phyloP scores from a whole-genome alignment of 2,113 vertebrate genomes.

The Aptenodytes patagonicus region DNA sequence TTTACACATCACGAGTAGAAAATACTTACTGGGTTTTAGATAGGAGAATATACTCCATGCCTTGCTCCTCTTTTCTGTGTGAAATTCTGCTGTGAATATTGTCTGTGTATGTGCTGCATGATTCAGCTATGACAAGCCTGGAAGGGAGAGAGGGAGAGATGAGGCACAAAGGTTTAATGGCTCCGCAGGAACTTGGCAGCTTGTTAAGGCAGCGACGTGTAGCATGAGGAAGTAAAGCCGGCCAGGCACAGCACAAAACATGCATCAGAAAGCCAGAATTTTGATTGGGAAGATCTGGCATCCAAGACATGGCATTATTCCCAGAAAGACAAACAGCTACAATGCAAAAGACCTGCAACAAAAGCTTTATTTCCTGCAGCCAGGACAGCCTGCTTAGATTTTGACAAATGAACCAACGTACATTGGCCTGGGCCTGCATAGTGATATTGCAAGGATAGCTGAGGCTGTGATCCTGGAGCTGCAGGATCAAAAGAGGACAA shows the following conservation, averaged over 20 bases:
- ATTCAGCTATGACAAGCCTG: not conserved
- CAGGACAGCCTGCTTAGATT: not conserved
- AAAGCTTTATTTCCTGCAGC: not conserved
- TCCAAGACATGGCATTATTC: not conserved
- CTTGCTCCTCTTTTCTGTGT: not conserved
- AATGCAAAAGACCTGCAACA: not conserved
- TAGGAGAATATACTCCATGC: not conserved
- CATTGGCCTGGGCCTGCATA: not conserved
- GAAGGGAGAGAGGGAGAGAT: not conserved
- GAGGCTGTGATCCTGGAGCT: not conserved
- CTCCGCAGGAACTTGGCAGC: not conserved
- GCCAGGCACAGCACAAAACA: not conserved
- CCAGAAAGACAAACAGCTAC: not conserved
- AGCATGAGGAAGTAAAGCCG: not conserved
- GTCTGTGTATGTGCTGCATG: not conserved
- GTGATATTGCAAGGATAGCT: not conserved
- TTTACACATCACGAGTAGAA: not conserved
- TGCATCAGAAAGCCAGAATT: not conserved
- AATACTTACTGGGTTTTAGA: not conserved
- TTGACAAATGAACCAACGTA: not conserved
- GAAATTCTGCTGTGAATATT: not conserved
- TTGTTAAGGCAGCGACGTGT: not conserved
- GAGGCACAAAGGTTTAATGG: conserved; percentile 5
- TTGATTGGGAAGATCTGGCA: not conserved
- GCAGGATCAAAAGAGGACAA: not conserved